These are phyloP conservation scores for Philopedon plagiatum DNA, from an alignment of 2,888 invertebrate genomes.

Conservation along the genomic window DNA sequence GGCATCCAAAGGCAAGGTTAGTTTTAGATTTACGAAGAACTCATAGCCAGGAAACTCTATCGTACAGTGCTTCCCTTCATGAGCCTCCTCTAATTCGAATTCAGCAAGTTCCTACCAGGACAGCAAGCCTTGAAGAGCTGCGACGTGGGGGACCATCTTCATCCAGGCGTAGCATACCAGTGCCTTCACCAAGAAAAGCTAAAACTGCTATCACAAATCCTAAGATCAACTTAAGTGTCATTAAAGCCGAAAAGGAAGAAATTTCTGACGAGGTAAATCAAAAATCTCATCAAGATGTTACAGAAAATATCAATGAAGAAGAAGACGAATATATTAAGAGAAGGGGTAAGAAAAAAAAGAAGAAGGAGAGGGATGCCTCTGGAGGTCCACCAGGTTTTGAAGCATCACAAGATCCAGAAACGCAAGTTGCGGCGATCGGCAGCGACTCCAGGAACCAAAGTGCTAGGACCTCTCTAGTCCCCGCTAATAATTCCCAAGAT, in stretches of 20 bases:
- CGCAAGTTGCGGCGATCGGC: constrained; percentile 69
- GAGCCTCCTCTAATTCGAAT: constrained; percentile 67
- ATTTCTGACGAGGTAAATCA: constrained; percentile 52
- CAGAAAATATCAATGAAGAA: constrained; percentile 72
- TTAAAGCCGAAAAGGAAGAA: constrained; percentile 47
- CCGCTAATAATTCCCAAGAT: constrained; percentile 58
- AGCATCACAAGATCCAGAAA: constrained; percentile 76
- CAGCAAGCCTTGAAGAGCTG: constrained; percentile 56
- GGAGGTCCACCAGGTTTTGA: constrained; percentile 64
- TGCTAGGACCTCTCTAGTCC: constrained; percentile 76
- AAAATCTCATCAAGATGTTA: constrained; percentile 59
- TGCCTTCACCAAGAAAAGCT: constrained; percentile 42
- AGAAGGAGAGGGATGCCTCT: constrained; percentile 65
- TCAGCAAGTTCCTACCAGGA: constrained; percentile 60
- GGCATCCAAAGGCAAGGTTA: constrained; percentile 74
- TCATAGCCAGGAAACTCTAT: constrained; percentile 74
- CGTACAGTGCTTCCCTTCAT: constrained; percentile 63
- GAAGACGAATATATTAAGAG: constrained; percentile 75
- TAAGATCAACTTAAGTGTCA: constrained; percentile 25
- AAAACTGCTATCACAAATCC: constrained; percentile 31
- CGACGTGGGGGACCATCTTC: constrained; percentile 24
- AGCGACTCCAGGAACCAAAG: constrained; percentile 78
- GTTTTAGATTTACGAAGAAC: constrained; percentile 80
- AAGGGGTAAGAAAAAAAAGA: constrained; percentile 71
- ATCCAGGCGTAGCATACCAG: constrained; percentile 35